Evolutionary conservation across 2,888 invertebrate species (phyloP), one percentile per base, ranked within the genome.

Genomic region (Trachelus iudaicus): DNA sequence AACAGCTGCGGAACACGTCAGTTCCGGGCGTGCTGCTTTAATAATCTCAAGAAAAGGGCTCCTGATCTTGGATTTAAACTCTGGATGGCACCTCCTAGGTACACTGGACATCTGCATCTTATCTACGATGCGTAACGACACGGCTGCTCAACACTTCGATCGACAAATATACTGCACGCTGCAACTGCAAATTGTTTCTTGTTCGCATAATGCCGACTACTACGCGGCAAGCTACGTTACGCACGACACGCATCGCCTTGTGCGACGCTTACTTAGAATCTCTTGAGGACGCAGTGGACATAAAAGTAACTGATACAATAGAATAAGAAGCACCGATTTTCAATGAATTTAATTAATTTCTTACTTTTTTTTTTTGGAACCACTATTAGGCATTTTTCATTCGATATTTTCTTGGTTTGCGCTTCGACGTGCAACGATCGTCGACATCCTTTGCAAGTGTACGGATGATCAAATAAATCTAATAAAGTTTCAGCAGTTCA

Each of bases 1-100:
- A 92, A 94, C 0, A 94, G 95, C 0, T 95, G 95, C 83, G 95
- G 95, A 3, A 95, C 95, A 0, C 92, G 95, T 3, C 94, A 94
- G 86, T 95, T 95, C 90, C 92, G 95, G 4, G 94, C 95, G 0
- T 95, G 95, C 89, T 95, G 96, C 89, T 95, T 95, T 92, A 95
- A 95, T 91, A 95, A 95, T 86, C 90, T 95, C 84, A 93, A 93
- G 81, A 94, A 94, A 90, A 93, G 95, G 73, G 83, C 81, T 6
- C 84, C 83, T 31, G 82, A 86, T 75, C 77, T 83, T 68, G 85
- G 85, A 75, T 69, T 85, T n/a, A 85, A 85, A 73, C 80, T 84
- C 4, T 86, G 87, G 86, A 81, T 84, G 33, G 79, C 69, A 34
- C 84, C 87, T 9, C 83, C 83, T 4, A 82, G 79, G 73, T 82